Evolutionary conservation across 2,113 vertebrate species (phyloP).

Genomic region (Ifrita kowaldi): DNA sequence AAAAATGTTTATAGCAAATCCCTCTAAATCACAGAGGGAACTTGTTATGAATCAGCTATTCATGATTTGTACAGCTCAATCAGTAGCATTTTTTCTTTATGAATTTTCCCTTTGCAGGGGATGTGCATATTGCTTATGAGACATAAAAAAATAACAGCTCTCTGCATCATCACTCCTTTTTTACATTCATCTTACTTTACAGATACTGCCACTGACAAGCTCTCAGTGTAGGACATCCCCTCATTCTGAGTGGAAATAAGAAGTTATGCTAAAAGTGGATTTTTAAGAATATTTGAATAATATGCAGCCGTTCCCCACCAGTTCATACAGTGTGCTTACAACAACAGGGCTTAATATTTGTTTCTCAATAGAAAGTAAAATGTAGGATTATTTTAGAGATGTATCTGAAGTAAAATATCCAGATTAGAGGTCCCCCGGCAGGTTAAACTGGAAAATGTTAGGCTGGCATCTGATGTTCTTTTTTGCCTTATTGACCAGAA

Average conservation of each 20-base stretch:
- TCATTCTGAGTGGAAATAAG: background rate
- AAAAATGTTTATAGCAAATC: background rate
- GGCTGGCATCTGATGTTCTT: background rate
- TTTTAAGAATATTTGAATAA: background rate
- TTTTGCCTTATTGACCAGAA: background rate
- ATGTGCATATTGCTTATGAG: background rate
- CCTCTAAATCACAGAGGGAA: background rate
- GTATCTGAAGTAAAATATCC: background rate
- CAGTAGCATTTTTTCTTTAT: background rate
- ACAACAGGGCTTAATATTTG: background rate
- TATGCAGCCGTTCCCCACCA: background rate
- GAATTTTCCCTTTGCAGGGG: background rate
- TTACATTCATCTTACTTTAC: background rate
- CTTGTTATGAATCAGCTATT: background rate
- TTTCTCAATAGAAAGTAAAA: background rate
- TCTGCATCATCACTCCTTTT: background rate
- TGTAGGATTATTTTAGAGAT: background rate
- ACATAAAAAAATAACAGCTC: background rate
- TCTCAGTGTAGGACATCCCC: background rate
- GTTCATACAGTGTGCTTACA: background rate
- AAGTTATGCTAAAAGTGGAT: background rate
- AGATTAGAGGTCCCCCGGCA: background rate
- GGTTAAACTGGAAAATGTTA: background rate
- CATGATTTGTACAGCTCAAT: background rate
- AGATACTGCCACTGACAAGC: background rate